Percentiles rank a stretch among this genome's conserved stretches.
Conservation (phyloP, 2,888 invertebrate genomes). For the Rapana venosa region DNA sequence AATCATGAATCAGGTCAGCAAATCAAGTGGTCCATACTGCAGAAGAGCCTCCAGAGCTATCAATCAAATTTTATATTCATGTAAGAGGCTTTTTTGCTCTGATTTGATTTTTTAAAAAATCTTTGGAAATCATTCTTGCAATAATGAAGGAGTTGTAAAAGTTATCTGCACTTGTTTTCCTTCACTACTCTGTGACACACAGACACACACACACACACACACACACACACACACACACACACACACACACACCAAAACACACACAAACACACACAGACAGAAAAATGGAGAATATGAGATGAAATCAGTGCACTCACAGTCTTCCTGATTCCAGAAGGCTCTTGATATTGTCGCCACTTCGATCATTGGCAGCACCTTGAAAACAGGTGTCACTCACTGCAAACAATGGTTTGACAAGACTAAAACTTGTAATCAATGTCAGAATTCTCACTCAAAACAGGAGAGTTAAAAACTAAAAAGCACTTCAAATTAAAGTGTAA, state of each 20-base stretch:
- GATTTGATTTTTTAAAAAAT: no score
- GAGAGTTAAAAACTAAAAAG: constrained; percentile 6
- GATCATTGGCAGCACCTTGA: constrained; percentile 67
- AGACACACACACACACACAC: not conserved
- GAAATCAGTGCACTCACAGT: constrained; percentile 48
- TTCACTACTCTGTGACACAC: no score
- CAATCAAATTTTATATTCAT: no score
- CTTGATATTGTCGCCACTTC: constrained; percentile 73
- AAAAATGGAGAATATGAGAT: not conserved
- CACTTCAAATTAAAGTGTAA: not conserved
- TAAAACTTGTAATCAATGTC: not conserved
- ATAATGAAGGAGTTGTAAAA: no score
- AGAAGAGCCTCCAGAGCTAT: no score
- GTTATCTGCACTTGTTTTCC: no score
- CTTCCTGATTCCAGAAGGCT: constrained; percentile 61
- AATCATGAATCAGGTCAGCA: not conserved
- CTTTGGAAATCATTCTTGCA: no score
- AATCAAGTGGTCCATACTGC: no score
- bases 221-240: not conserved
- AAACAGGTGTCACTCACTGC: constrained; percentile 76
- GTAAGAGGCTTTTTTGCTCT: no score
- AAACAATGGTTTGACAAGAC: constrained; percentile 48
- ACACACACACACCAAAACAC: not conserved
- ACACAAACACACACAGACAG: not conserved
- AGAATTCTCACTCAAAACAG: not conserved